Percentiles rank a stretch among this genome's conserved stretches.
Evolutionary conservation across 53 echinoderm and acorn worm genomes (phyloP).

Genomic region (Temnopleurus reevesii): DNA sequence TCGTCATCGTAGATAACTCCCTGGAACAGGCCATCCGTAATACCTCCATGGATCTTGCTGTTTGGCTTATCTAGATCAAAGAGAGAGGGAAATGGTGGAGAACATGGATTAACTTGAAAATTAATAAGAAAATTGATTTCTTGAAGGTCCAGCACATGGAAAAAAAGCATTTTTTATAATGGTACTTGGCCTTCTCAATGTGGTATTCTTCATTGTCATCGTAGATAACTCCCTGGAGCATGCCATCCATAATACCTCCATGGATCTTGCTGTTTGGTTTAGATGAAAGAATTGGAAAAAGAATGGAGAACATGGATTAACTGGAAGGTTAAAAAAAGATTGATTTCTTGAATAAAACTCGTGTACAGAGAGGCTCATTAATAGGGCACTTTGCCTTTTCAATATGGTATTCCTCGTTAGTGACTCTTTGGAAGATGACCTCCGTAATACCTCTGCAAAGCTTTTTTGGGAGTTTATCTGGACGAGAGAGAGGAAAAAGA

Average conservation of each 20-base stretch:
- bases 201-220: slow-evolving; percentile 80
- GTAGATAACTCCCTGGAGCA: slow-evolving; percentile 81
- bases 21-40: slow-evolving; percentile 78
- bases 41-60: slow-evolving; percentile 85
- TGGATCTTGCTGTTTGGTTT: slow-evolving; percentile 82
- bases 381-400: slow-evolving; percentile 79
- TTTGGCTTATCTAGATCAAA: slow-evolving; percentile 74
- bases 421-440: slow-evolving; percentile 77
- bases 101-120: neutral
- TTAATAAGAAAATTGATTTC: neutral
- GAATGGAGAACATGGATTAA: no score
- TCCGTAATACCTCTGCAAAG: slow-evolving; percentile 86
- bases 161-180: no score
- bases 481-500: neutral
- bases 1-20: slow-evolving; percentile 80
- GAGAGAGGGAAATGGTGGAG: neutral
- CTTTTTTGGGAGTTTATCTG: slow-evolving; percentile 80
- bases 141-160: no score
- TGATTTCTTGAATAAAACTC: no score
- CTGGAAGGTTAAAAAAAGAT: no score
- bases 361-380: no score
- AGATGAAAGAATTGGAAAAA: no score
- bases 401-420: slow-evolving; percentile 88
- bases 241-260: slow-evolving; percentile 82
- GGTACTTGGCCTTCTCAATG: slow-evolving; percentile 79